phyloP scores from a whole-genome alignment of 2,888 invertebrate genomes.

The Protodeltote pygarga region DNA sequence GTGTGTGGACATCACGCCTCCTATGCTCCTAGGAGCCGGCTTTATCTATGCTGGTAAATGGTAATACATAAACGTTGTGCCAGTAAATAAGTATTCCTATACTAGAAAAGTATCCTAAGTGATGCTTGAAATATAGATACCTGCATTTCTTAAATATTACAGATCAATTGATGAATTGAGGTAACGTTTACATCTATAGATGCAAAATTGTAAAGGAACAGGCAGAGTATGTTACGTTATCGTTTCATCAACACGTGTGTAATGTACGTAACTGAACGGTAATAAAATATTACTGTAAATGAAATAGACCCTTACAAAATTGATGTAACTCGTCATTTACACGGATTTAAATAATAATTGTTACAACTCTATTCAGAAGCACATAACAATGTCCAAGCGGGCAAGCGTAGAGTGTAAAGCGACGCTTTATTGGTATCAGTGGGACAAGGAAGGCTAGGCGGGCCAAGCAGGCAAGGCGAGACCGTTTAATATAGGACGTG shows the following conservation, averaged over 20 bases:
- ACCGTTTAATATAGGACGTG: slow-evolving; percentile 75
- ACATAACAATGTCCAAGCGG: slow-evolving; percentile 41
- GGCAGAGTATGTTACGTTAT: not conserved
- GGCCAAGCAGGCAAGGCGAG: slow-evolving; percentile 55
- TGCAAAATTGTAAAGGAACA: not conserved
- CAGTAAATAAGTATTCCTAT: slow-evolving; percentile 24
- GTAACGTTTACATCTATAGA: not conserved
- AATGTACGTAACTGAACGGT: not conserved
- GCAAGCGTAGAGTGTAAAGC: slow-evolving; percentile 42
- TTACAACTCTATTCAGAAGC: slow-evolving; percentile 46
- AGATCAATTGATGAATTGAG: not conserved
- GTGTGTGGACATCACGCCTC: slow-evolving; percentile 77
- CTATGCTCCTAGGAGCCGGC: slow-evolving; percentile 28
- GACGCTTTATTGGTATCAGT: slow-evolving; percentile 50
- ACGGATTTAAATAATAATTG: slow-evolving; percentile 36
- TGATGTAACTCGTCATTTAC: slow-evolving; percentile 28
- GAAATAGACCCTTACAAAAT: not conserved
- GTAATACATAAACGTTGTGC: slow-evolving; percentile 29
- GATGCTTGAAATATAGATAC: slow-evolving; percentile 2
- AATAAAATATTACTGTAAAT: slow-evolving; percentile 13
- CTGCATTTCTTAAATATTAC: slow-evolving; percentile 1
- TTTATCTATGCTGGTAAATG: slow-evolving; percentile 42
- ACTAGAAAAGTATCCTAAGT: slow-evolving; percentile 6
- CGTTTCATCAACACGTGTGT: not conserved
- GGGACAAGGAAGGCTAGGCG: slow-evolving; percentile 27